These are phyloP conservation scores for Dendrocopos noguchii DNA, from an alignment of 2,113 vertebrate genomes.

Conservation along the genomic window DNA sequence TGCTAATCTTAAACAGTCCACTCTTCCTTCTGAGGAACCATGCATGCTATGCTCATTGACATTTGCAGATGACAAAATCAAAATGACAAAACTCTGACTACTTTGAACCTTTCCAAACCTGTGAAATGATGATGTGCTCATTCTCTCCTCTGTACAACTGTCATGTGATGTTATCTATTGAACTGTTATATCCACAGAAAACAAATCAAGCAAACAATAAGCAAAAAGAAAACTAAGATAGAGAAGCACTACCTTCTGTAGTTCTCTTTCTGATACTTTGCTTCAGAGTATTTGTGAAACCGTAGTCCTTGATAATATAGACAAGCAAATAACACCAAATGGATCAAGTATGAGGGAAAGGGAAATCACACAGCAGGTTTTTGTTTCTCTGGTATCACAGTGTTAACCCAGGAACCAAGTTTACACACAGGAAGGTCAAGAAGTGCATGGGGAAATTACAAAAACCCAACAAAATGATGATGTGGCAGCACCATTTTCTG, in stretches of 20 bases:
- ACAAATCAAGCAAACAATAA: background rate
- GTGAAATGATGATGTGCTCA: rapidly evolving
- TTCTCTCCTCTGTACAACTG: background rate
- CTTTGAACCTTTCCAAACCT: background rate
- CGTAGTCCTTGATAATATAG: background rate
- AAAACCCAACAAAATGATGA: background rate
- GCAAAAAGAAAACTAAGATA: background rate
- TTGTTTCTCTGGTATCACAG: background rate
- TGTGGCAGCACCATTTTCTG: background rate
- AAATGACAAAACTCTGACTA: background rate
- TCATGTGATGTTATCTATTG: background rate
- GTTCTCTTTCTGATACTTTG: background rate
- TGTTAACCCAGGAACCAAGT: background rate
- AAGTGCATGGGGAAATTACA: background rate
- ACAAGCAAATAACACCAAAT: background rate
- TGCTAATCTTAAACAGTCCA: background rate
- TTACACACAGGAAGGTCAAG: background rate
- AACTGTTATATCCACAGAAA: background rate
- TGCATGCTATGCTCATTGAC: background rate
- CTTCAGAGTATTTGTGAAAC: background rate
- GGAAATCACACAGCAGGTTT: background rate
- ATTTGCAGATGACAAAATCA: background rate
- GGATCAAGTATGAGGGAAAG: background rate
- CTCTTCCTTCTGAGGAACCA: background rate
- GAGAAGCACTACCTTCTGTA: background rate